These are phyloP conservation scores for Myotis pilosus DNA, from an alignment of 2,797 vertebrate species.

Conservation along the genomic window DNA sequence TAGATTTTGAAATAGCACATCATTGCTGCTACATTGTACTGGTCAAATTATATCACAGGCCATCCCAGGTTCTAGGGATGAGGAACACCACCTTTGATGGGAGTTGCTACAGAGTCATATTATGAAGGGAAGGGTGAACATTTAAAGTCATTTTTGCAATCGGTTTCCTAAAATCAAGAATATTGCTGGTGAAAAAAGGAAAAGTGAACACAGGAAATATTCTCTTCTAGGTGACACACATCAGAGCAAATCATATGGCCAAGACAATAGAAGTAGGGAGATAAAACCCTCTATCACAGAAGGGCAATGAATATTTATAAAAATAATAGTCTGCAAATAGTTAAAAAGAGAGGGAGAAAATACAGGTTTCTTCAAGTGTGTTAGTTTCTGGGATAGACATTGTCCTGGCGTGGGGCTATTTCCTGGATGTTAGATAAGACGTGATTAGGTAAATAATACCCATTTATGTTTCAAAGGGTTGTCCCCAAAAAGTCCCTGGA, in stretches of 20 bases:
- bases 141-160: background rate
- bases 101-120: background rate
- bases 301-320: constrained; percentile 10
- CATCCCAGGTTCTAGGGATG: background rate
- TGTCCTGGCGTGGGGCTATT: background rate
- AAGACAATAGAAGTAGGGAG: background rate
- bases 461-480: background rate
- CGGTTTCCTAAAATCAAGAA: background rate
- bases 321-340: background rate
- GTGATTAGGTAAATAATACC: background rate
- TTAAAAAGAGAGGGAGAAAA: background rate
- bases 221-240: background rate
- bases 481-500: background rate
- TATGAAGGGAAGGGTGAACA: background rate
- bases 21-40: background rate
- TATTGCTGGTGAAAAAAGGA: background rate
- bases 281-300: background rate
- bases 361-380: background rate
- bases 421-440: background rate
- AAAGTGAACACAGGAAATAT: background rate
- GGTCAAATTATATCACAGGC: background rate
- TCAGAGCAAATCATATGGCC: background rate
- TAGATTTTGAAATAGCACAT: background rate
- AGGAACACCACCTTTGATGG: background rate
- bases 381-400: background rate